These are phyloP conservation scores for Prionailurus viverrinus DNA, from an alignment of 2,113 vertebrate genomes.

Conservation along the genomic window DNA sequence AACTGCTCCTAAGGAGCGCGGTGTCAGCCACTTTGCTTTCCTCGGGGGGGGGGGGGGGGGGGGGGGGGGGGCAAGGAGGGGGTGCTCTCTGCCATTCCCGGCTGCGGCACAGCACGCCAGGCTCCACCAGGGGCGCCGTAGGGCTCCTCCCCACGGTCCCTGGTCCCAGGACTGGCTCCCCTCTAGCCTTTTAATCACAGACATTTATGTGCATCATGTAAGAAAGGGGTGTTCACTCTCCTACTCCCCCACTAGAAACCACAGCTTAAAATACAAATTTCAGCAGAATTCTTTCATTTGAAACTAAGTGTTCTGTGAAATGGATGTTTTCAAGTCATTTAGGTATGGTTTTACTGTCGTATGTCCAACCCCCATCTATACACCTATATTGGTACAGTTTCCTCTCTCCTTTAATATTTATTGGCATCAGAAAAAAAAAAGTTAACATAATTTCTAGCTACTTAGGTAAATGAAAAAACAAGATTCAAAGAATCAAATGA, in stretches of 20 bases:
- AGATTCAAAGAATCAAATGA: constrained; percentile 79
- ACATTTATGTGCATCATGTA: background rate
- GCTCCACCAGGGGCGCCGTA: no score
- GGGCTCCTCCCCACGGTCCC: background rate
- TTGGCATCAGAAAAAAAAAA: constrained; percentile 9
- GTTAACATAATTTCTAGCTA: constrained; percentile 62
- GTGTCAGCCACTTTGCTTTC: background rate
- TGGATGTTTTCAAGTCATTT: constrained; percentile 3
- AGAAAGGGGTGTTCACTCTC: background rate
- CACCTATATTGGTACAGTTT: constrained; percentile 31
- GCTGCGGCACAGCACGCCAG: background rate
- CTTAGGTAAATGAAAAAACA: constrained; percentile 70
- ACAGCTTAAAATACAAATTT: background rate
- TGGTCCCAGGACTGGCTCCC: background rate
- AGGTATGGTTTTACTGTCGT: background rate
- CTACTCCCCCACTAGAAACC: background rate
- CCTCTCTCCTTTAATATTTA: constrained; percentile 80
- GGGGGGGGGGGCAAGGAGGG: no score
- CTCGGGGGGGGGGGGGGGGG: background rate
- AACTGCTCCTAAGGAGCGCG: rapidly evolving
- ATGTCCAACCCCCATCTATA: background rate
- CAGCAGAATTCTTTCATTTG: background rate
- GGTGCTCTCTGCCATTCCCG: background rate
- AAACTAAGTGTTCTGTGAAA: constrained; percentile 37
- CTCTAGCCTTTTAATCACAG: background rate